Evolutionary conservation across 2,797 vertebrate species (phyloP).

Genomic region (Enteromius thamalakanensis): DNA sequence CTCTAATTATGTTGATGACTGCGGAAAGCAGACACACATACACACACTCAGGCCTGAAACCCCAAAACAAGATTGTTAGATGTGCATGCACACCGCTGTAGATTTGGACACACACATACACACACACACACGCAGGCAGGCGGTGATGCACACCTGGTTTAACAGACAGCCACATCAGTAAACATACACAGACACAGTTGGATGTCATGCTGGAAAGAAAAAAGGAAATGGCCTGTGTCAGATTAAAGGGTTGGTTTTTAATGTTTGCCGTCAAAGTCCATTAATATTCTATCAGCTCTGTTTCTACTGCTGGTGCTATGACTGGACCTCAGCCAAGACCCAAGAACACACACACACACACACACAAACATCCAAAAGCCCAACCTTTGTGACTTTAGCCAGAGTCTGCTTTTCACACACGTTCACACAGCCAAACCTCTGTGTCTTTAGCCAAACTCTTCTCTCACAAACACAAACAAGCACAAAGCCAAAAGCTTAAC

Average conservation of each 20-base stretch:
- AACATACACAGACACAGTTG: constrained; percentile 54
- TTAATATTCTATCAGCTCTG: constrained; percentile 78
- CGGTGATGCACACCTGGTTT: constrained; percentile 43
- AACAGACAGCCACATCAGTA: constrained; percentile 51
- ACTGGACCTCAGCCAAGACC: constrained; percentile 59
- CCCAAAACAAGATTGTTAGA: constrained; percentile 63
- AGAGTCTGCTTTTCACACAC: constrained; percentile 40
- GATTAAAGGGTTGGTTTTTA: constrained; percentile 75
- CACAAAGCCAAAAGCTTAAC: constrained; percentile 45
- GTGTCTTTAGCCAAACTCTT: constrained; percentile 42
- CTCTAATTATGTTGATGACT: constrained; percentile 79
- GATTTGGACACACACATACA: constrained; percentile 22
- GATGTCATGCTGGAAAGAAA: constrained; percentile 71
- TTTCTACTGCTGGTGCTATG: constrained; percentile 69
- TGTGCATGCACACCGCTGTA: constrained; percentile 52
- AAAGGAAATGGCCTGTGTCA: constrained; percentile 74
- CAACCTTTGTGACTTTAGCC: constrained; percentile 49
- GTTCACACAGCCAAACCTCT: constrained; percentile 43
- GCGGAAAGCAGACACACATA: constrained; percentile 50
- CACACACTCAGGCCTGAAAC: constrained; percentile 46
- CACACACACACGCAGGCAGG: constrained; percentile 26
- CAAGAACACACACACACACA: constrained; percentile 30
- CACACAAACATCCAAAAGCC: constrained; percentile 41
- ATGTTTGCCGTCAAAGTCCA: constrained; percentile 79
- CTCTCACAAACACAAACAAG: constrained; percentile 42